Base-by-base conservation (phyloP, 2,113 vertebrate genomes). In the Oxygymnocypris stewartii region DNA sequence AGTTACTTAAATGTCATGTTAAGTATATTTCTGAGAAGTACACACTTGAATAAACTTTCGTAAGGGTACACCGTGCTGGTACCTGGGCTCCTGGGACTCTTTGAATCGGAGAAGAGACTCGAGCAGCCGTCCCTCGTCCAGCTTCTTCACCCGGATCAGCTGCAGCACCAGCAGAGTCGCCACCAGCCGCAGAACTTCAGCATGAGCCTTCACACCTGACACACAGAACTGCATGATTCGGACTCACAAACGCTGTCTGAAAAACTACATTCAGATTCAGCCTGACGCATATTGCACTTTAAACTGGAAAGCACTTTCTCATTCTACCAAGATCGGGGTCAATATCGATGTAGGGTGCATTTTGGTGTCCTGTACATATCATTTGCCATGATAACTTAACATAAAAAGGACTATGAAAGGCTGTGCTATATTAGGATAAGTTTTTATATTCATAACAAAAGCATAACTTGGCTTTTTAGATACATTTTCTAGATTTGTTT, bases 91-190 rank as follows among this genome's bases (percentile, higher is more conserved):
- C 65, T 91, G 44, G 5, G 83, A 25, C 1, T 94, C 90, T 20
- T 92, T 89, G 86, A 96, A 63, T 37, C 90, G 89, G 88, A 96
- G 93, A 63, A 96, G 92, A 8, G 92, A 95, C 86, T 93, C 94
- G 23, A 96, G 94, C 79, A 94, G 87, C 13, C 91, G 88, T 11
- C 93, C 93, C 69, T 92, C 91, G 14, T 89, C 40, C 88, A 92
- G 75, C 85, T 94, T 79, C 87, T 82, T 87, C 89, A 87, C 89
- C 71, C 84, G 12, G 89, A 97, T 88, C 90, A 95, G 88, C 91
- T 96, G 96, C 79, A 97, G 94, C 6, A 97, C 95, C 88, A 97
- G 92, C 83, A 96, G 87, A 16, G 96, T 94, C n/a, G 95, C 95
- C 76, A 97, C 84, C 90, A 97, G 88, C 82, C 89, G 92, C 87